These are phyloP conservation scores for Ennomos fuscantarius DNA, from an alignment of 2,888 invertebrate species.

Conservation along the genomic window DNA sequence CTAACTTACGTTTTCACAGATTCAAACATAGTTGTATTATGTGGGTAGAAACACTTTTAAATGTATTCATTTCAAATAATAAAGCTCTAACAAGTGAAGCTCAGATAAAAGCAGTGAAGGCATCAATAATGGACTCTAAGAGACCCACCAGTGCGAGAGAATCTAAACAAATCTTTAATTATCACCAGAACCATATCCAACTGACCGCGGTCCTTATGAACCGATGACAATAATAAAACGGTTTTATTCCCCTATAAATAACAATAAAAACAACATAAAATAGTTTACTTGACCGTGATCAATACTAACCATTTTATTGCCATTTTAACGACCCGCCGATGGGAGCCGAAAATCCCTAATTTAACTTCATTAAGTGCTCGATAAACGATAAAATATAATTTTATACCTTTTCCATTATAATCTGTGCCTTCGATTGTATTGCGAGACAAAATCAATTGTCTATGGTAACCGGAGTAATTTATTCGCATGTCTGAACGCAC, in stretches of 20 bases:
- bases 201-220: conserved; percentile 55
- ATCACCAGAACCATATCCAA: conserved; percentile 30
- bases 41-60: conserved; percentile 2
- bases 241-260: conserved; percentile 81
- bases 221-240: conserved; percentile 78
- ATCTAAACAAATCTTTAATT: conserved; percentile 46
- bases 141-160: conserved; percentile 39
- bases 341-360: conserved; percentile 78
- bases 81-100: conserved; percentile 20
- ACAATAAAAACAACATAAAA: conserved; percentile 83
- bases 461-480: conserved; percentile 44
- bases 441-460: conserved; percentile 21
- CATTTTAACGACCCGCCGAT: conserved; percentile 74
- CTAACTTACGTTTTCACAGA: no score
- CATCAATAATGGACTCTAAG: conserved; percentile 29
- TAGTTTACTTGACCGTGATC: conserved; percentile 78
- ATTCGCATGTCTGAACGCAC: conserved; percentile 46
- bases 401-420: conserved; percentile 49
- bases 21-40: background rate
- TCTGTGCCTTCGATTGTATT: conserved; percentile 17
- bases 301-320: conserved; percentile 76
- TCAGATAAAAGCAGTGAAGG: conserved; percentile 24
- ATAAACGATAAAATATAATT: conserved; percentile 76
- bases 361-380: conserved; percentile 78
- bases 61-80: conserved; percentile 16